phyloP scores from a whole-genome alignment of 1,140 invertebrate species.

The Homarus americanus region DNA sequence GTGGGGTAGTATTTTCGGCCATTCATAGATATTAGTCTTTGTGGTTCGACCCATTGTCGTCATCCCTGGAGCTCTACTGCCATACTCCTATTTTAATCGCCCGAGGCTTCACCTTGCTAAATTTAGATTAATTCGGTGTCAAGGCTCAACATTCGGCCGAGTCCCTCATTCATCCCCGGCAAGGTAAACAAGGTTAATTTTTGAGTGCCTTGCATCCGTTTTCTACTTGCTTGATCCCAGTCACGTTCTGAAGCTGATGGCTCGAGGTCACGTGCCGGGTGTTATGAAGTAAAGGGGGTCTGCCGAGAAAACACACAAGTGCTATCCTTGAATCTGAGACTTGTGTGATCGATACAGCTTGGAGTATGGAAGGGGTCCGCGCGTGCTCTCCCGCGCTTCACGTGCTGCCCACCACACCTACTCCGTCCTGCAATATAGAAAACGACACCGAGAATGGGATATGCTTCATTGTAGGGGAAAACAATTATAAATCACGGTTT shows the following conservation, averaged over 20 bases:
- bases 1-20: too few species aligned
- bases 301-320: constrained; percentile 25
- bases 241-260: constrained; percentile 5
- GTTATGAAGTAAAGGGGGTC: not conserved
- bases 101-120: too few species aligned
- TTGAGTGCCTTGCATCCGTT: too few species aligned
- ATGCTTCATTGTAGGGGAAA: not conserved
- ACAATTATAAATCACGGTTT: too few species aligned
- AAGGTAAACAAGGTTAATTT: too few species aligned
- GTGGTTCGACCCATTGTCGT: too few species aligned
- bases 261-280: constrained; percentile 2
- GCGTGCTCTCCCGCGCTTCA: not conserved
- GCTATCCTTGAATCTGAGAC: not conserved
- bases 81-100: too few species aligned
- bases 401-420: constrained; percentile 4
- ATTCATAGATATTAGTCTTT: too few species aligned
- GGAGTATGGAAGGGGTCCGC: not conserved
- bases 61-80: too few species aligned
- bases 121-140: too few species aligned
- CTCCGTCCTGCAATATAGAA: not conserved
- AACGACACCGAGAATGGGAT: constrained; percentile 4
- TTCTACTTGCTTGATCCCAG: not conserved
- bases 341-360: constrained; percentile 17
- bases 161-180: too few species aligned
- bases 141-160: too few species aligned